Percentiles rank a stretch among this genome's conserved stretches.
Evolutionary conservation across 1,140 invertebrate genomes (phyloP).

Genomic region (Thaumetopoea pityocampa): DNA sequence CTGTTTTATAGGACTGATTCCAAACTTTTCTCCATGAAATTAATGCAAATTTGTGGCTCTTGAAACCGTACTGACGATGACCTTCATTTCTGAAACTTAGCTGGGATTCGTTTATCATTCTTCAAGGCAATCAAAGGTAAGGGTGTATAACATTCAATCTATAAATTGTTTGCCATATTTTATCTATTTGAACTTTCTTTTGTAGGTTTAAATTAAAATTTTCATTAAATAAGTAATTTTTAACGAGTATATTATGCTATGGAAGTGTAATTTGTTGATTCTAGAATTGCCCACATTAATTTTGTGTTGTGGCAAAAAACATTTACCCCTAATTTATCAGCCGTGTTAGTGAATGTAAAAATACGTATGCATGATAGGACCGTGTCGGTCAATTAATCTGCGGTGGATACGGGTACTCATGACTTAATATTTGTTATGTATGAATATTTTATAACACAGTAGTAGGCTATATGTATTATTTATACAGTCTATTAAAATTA

Average conservation of each 20-base stretch:
- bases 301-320: conserved; percentile 21
- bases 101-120: conserved; percentile 33
- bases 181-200: conserved; percentile 48
- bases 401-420: conserved; percentile 9
- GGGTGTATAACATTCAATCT: conserved; percentile 33
- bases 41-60: conserved; percentile 18
- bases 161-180: conserved; percentile 65
- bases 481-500: not conserved
- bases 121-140: conserved; percentile 45
- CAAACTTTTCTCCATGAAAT: conserved; percentile 15
- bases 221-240: conserved; percentile 9
- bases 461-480: not conserved
- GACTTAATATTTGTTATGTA: conserved; percentile 4
- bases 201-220: conserved; percentile 19
- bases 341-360: conserved; percentile 23
- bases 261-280: conserved; percentile 2
- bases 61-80: conserved; percentile 37
- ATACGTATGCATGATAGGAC: conserved; percentile 23
- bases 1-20: conserved; percentile 43
- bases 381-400: conserved; percentile 10
- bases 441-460: not conserved
- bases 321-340: conserved; percentile 21
- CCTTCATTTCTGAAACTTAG: conserved; percentile 33
- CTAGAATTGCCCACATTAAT: not conserved
- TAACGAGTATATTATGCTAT: conserved; percentile 10